phyloP scores from a whole-genome alignment of 2,113 vertebrate genomes.

The Scalopus aquaticus region DNA sequence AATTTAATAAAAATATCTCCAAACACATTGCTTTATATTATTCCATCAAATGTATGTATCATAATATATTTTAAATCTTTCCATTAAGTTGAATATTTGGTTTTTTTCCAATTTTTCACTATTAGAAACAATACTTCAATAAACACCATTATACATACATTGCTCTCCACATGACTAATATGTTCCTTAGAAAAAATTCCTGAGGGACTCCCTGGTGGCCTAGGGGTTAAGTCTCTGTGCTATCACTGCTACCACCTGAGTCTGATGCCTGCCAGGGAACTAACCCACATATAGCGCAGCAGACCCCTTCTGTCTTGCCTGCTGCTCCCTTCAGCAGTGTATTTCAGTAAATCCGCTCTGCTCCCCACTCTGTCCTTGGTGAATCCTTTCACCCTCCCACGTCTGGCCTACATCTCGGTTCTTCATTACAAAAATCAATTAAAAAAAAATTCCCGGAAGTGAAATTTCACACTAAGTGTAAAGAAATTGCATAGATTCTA shows the following conservation, averaged over 20 bases:
- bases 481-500: neutral
- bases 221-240: too few relatives aligned
- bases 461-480: neutral
- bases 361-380: too few relatives aligned
- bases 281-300: too few relatives aligned
- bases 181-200: neutral
- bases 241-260: too few relatives aligned
- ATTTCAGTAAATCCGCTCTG: too few relatives aligned
- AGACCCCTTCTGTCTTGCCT: too few relatives aligned
- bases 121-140: conserved; percentile 25
- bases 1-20: neutral
- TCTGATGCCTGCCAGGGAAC: too few relatives aligned
- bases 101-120: neutral
- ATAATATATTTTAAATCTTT: conserved; percentile 3
- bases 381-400: too few relatives aligned
- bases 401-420: too few relatives aligned
- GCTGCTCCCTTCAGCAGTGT: too few relatives aligned
- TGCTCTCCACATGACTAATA: neutral
- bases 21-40: conserved; percentile 13
- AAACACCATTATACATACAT: neutral
- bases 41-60: neutral
- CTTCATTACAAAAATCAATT: too few relatives aligned
- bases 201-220: neutral
- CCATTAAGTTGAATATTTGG: neutral
- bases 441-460: neutral